These are phyloP conservation scores for Chironomus riparius DNA, from an alignment of 2,888 invertebrate genomes.

Conservation along the genomic window DNA sequence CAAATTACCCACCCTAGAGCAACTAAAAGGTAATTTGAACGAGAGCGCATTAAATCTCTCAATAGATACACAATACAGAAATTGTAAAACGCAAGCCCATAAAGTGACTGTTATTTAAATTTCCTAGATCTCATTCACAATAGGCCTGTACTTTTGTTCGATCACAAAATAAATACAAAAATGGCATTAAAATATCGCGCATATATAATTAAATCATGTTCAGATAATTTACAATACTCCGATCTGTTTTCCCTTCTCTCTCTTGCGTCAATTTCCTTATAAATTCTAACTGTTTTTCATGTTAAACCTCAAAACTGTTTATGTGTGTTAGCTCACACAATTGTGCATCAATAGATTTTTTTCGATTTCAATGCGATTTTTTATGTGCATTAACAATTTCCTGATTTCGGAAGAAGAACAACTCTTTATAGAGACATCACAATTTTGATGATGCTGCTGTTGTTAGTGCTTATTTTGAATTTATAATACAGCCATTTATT, in stretches of 20 bases:
- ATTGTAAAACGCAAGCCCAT: slow-evolving; percentile 18
- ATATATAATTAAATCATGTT: slow-evolving; percentile 26
- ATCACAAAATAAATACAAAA: neutral
- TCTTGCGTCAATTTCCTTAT: slow-evolving; percentile 6
- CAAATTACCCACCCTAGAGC: slow-evolving; percentile 18
- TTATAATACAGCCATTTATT: neutral
- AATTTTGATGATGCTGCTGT: neutral
- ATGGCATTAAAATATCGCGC: slow-evolving; percentile 25
- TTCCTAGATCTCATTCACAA: slow-evolving; percentile 10
- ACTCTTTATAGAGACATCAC: neutral
- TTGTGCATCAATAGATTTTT: no score
- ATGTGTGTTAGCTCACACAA: neutral
- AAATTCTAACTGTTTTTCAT: neutral
- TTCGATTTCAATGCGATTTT: neutral
- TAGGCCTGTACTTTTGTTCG: neutral
- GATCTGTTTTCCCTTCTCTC: neutral
- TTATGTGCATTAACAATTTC: neutral
- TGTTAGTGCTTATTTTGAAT: no score
- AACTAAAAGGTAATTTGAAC: neutral
- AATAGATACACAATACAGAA: neutral
- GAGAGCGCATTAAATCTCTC: neutral
- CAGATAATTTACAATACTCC: slow-evolving; percentile 24
- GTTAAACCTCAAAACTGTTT: neutral
- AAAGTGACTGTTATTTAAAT: slow-evolving; percentile 21
- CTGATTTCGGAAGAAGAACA: neutral